Conservation (phyloP, 2,888 invertebrate species). For the Blastobasis adustella region DNA sequence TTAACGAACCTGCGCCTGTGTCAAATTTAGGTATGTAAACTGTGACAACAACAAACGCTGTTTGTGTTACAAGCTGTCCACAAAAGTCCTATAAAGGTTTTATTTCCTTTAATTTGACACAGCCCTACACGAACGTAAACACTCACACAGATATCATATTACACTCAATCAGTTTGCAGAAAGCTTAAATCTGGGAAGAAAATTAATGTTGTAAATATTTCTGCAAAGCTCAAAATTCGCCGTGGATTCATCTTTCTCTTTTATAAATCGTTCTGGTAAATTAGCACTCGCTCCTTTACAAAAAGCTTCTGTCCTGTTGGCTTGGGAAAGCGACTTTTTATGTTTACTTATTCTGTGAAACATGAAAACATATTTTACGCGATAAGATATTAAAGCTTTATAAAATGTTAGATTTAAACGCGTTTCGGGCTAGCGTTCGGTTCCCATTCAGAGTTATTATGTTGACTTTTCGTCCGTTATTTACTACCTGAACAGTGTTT, state of each 20-base stretch:
- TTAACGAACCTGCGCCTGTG: no score
- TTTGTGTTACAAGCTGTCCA: no score
- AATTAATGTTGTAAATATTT: slow-evolving; percentile 15
- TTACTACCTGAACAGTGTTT: no score
- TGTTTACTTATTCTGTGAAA: slow-evolving; percentile 28
- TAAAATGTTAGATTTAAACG: not conserved
- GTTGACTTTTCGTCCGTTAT: slow-evolving; percentile 4
- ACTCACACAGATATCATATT: no score
- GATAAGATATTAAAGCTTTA: not conserved
- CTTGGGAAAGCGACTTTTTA: slow-evolving; percentile 25
- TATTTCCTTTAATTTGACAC: no score
- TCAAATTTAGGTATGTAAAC: no score
- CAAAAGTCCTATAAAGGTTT: no score
- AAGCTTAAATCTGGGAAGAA: slow-evolving; percentile 1
- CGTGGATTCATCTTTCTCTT: slow-evolving; percentile 28
- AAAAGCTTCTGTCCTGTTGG: slow-evolving; percentile 21
- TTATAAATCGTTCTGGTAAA: slow-evolving; percentile 37
- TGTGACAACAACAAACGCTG: no score
- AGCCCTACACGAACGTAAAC: no score
- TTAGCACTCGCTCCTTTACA: slow-evolving; percentile 36
- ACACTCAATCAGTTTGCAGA: no score
- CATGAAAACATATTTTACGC: slow-evolving; percentile 18
- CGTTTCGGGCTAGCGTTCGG: not conserved
- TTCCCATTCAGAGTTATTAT: slow-evolving; percentile 18
- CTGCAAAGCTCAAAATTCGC: slow-evolving; percentile 17